Percentiles rank a stretch among this genome's conserved stretches.
Conservation (phyloP, 2,113 vertebrate genomes). For the Ellobius talpinus region DNA sequence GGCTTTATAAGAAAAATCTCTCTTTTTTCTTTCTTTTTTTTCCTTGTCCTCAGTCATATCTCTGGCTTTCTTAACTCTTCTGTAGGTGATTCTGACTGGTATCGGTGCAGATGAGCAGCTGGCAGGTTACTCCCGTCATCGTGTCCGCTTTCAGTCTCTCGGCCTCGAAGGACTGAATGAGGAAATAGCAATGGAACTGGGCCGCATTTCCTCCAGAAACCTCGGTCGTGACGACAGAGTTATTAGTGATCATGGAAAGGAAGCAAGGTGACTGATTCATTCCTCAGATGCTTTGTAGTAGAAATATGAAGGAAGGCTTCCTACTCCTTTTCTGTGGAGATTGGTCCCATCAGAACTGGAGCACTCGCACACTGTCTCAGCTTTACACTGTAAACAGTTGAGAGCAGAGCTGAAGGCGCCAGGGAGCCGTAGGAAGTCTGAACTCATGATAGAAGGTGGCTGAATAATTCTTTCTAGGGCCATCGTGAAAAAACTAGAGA, state of each 20-base stretch:
- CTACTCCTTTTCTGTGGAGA: not conserved
- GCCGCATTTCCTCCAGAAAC: conserved; percentile 95
- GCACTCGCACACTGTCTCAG: not conserved
- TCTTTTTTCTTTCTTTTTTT: not conserved
- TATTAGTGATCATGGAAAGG: conserved; percentile 95
- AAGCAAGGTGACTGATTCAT: conserved; percentile 92
- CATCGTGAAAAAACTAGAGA: not conserved
- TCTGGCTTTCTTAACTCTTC: not conserved
- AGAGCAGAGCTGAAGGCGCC: not conserved
- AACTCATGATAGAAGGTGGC: not conserved
- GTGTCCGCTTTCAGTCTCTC: conserved; percentile 88
- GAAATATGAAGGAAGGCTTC: not conserved
- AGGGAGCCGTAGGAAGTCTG: not conserved
- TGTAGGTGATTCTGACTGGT: conserved; percentile 94
- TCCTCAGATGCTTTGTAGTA: not conserved
- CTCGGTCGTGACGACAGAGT: conserved; percentile 96
- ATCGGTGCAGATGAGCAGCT: conserved; percentile 98
- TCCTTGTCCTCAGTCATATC: not conserved
- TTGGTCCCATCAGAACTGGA: not conserved
- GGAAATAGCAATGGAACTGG: conserved; percentile 94
- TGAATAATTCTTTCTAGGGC: not conserved
- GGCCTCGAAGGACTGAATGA: conserved; percentile 91
- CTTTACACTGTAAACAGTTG: not conserved
- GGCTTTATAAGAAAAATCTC: not conserved
- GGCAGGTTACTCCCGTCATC: conserved; percentile 96